phyloP scores from a whole-genome alignment of 2,797 vertebrate genomes.

The Cyclura pinguis region DNA sequence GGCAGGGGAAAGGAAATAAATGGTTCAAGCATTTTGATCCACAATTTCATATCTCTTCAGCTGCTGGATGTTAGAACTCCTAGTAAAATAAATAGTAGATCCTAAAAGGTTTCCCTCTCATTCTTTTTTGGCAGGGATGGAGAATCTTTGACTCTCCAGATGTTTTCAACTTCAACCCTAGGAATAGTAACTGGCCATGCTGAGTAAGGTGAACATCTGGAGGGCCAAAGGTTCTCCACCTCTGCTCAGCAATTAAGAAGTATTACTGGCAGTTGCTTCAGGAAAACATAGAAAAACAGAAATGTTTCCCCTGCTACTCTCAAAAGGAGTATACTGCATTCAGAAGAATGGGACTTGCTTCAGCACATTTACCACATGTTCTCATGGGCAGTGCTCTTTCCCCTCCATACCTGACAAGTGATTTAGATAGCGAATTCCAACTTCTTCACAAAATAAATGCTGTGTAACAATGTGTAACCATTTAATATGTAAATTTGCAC shows the following conservation, averaged over 20 bases:
- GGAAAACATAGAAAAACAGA: background rate
- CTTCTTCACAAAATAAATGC: constrained; percentile 20
- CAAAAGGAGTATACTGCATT: background rate
- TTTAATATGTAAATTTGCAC: constrained; percentile 24
- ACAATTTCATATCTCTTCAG: background rate
- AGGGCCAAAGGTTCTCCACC: background rate
- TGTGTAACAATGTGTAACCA: background rate
- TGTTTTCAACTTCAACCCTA: background rate
- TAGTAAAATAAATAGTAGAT: background rate
- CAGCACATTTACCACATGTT: background rate
- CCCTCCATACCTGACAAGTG: background rate
- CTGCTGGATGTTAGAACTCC: background rate
- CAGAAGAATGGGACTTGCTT: background rate
- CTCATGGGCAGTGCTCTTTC: background rate
- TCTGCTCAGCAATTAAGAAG: background rate
- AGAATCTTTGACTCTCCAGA: background rate
- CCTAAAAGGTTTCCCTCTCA: background rate
- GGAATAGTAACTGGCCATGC: background rate
- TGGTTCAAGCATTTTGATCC: background rate
- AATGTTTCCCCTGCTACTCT: background rate
- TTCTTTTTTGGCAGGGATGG: background rate
- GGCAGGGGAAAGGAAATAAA: background rate
- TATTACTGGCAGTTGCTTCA: background rate
- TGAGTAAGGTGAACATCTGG: background rate
- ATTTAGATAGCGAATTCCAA: constrained; percentile 3